Conservation (phyloP, 1,140 invertebrate genomes). For the Brachionus rotundiformis region DNA sequence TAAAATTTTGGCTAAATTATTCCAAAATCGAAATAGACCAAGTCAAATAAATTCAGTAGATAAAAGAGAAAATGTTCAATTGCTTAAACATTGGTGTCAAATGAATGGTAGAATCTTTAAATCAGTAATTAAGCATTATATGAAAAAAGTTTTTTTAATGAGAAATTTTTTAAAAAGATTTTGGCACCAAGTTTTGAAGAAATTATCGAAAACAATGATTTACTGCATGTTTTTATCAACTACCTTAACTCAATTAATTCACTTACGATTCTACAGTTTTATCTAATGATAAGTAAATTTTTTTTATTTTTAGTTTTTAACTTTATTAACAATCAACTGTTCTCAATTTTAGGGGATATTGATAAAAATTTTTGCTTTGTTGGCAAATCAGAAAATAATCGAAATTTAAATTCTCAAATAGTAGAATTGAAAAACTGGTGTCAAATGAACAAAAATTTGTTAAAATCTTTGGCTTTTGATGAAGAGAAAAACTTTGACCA, state of each 20-base stretch:
- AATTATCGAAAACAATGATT: constrained; percentile 43
- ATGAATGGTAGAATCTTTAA: constrained; percentile 43
- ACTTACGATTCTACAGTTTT: neutral
- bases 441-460: neutral
- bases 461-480: neutral
- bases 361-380: neutral
- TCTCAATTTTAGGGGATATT: constrained; percentile 17
- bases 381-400: neutral
- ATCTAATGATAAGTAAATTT: constrained; percentile 30
- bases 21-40: neutral
- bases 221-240: constrained; percentile 29
- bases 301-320: neutral
- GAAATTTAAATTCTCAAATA: constrained; percentile 6
- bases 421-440: constrained; percentile 31
- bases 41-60: neutral
- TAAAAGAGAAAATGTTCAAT: neutral
- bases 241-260: constrained; percentile 33
- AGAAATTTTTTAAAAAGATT: constrained; percentile 21
- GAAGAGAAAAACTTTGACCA: neutral
- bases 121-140: neutral
- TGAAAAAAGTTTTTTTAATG: neutral
- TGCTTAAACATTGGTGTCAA: constrained; percentile 49
- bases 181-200: constrained; percentile 9
- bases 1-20: neutral
- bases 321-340: too few species aligned